These are phyloP conservation scores for Malacoraja senta DNA, from an alignment of 2,797 vertebrate species.

Conservation along the genomic window DNA sequence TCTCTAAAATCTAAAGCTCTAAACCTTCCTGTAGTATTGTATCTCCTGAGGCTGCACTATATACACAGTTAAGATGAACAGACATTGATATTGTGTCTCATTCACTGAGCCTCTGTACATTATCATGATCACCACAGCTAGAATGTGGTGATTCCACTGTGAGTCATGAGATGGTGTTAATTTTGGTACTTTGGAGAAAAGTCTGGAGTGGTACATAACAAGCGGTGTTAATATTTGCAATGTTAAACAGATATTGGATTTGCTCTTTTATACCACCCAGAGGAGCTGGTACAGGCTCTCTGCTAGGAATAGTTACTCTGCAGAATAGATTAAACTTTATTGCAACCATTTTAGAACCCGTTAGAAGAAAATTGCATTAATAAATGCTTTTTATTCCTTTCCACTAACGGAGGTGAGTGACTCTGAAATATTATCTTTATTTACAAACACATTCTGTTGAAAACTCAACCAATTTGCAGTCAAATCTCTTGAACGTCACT, in stretches of 20 bases:
- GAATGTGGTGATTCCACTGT: not conserved
- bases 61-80: not conserved
- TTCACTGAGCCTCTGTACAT: not conserved
- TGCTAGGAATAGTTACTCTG: conserved; percentile 18
- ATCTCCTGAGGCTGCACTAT: not conserved
- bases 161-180: not conserved
- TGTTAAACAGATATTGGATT: conserved; percentile 9
- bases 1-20: too few relatives aligned
- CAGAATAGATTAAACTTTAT: conserved; percentile 21
- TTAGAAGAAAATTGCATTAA: not conserved
- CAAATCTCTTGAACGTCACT: not conserved
- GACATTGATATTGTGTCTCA: not conserved
- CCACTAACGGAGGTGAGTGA: not conserved
- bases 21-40: too few relatives aligned
- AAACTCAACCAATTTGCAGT: not conserved
- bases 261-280: not conserved
- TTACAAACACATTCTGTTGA: not conserved
- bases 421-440: not conserved
- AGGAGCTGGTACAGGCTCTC: not conserved
- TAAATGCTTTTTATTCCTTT: conserved; percentile 11
- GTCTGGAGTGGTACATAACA: not conserved
- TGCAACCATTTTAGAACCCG: conserved; percentile 10
- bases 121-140: not conserved
- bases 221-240: not conserved
- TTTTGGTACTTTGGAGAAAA: not conserved